Evolutionary conservation across 2,113 vertebrate species (phyloP).

Genomic region (Ochotona curzoniae): DNA sequence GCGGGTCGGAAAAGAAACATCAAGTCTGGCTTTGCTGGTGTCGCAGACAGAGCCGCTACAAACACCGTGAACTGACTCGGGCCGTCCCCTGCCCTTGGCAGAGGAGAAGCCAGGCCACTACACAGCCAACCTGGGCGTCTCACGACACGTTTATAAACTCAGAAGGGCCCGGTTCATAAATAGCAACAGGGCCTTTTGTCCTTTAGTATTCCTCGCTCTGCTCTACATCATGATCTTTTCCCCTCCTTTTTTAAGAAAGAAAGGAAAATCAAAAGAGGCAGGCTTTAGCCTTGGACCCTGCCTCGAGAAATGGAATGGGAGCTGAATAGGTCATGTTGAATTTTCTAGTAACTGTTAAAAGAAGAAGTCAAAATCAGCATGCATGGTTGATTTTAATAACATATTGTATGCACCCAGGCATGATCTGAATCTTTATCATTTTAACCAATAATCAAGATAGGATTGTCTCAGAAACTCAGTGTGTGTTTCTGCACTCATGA

Average conservation of each 20-base stretch:
- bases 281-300: not conserved
- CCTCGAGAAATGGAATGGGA: not conserved
- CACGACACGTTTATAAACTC: not conserved
- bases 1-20: not conserved
- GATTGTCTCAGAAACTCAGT: not conserved
- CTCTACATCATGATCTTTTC: not conserved
- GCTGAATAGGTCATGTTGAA: not conserved
- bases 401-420: not conserved
- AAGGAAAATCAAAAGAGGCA: not conserved
- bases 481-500: not conserved
- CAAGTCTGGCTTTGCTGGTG: not conserved
- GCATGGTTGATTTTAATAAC: not conserved
- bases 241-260: constrained; percentile 25
- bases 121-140: accelerated
- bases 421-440: not conserved
- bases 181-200: not conserved
- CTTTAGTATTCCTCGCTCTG: not conserved
- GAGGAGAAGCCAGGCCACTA: not conserved
- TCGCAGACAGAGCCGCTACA: not conserved
- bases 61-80: not conserved
- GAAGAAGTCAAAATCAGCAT: not conserved
- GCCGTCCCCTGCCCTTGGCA: not conserved
- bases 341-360: constrained; percentile 1
- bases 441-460: no score
- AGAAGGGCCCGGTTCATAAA: not conserved